Percentiles rank a stretch among this genome's conserved stretches.
Conservation (phyloP, 1,140 invertebrate genomes). For the Pristionchus pacificus region DNA sequence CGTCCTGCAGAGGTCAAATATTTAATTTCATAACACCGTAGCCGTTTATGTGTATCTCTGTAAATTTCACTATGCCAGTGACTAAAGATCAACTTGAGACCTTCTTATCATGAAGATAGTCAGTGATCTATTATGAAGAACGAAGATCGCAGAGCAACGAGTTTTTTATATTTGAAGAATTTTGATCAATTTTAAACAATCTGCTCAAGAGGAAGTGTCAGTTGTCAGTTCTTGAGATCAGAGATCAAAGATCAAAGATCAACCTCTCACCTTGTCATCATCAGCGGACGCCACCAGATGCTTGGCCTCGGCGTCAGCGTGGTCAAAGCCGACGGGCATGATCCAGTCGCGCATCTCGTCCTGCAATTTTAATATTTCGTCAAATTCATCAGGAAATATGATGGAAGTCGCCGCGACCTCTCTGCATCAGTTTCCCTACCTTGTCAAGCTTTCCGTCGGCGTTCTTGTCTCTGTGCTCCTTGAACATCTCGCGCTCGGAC, state of each 20-base stretch:
- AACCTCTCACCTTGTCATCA: constrained; percentile 67
- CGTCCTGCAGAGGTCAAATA: constrained; percentile 65
- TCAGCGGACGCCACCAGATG: constrained; percentile 94
- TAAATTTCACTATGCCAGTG: too few relatives aligned
- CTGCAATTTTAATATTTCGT: constrained; percentile 23
- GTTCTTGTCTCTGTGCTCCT: constrained; percentile 75
- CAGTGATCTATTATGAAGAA: not conserved
- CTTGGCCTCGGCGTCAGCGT: constrained; percentile 86
- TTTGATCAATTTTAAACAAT: too few relatives aligned
- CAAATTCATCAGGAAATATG: too few relatives aligned
- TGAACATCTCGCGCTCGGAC: constrained; percentile 86
- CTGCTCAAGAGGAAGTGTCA: too few relatives aligned
- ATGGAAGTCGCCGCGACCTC: not conserved
- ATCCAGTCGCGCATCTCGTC: constrained; percentile 86
- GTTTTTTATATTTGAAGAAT: too few relatives aligned
- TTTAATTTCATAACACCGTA: too few relatives aligned
- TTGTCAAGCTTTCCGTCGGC: constrained; percentile 81
- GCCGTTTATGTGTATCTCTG: too few relatives aligned
- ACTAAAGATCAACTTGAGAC: too few relatives aligned
- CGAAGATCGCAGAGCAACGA: not conserved
- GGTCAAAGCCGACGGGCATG: constrained; percentile 89
- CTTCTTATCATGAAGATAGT: too few relatives aligned
- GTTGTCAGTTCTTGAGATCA: not conserved
- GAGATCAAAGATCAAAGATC: not conserved
- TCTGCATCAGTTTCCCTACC: constrained; percentile 38